phyloP scores from a whole-genome alignment of 2,113 vertebrate genomes.

The Plecturocebus donacophilus region DNA sequence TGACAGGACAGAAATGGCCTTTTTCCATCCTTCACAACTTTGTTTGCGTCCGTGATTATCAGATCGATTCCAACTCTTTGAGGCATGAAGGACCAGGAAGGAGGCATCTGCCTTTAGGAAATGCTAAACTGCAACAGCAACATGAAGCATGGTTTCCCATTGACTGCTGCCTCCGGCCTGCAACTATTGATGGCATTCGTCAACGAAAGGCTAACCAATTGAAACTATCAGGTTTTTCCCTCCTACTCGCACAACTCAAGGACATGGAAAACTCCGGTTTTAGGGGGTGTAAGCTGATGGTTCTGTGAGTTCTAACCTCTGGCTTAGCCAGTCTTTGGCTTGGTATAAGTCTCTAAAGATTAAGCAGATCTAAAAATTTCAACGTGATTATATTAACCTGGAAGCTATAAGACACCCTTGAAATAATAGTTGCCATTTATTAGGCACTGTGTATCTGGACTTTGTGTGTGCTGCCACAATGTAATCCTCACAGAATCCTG shows the following conservation, averaged over 20 bases:
- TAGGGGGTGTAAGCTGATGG: background rate
- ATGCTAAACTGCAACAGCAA: background rate
- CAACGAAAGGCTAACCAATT: background rate
- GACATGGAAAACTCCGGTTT: background rate
- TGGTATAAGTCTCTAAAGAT: background rate
- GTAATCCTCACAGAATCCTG: background rate
- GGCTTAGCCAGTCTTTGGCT: background rate
- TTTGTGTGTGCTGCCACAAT: background rate
- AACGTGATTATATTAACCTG: background rate
- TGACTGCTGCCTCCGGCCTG: slow-evolving; percentile 21
- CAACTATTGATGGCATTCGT: background rate
- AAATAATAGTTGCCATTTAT: background rate
- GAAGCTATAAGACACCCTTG: background rate
- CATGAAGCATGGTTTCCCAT: background rate
- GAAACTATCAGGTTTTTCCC: background rate
- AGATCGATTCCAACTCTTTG: background rate
- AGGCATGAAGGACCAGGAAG: slow-evolving; percentile 51
- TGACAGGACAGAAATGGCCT: background rate
- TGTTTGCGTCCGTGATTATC: background rate
- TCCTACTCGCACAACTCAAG: background rate
- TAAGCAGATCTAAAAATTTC: background rate
- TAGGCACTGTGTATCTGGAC: background rate
- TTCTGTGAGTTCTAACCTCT: slow-evolving; percentile 9
- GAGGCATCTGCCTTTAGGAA: slow-evolving; percentile 57
- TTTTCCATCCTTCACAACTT: background rate